Evolutionary conservation across 1,140 invertebrate genomes (phyloP), one percentile per base, ranked within the genome.

Genomic region (Triops longicaudatus): DNA sequence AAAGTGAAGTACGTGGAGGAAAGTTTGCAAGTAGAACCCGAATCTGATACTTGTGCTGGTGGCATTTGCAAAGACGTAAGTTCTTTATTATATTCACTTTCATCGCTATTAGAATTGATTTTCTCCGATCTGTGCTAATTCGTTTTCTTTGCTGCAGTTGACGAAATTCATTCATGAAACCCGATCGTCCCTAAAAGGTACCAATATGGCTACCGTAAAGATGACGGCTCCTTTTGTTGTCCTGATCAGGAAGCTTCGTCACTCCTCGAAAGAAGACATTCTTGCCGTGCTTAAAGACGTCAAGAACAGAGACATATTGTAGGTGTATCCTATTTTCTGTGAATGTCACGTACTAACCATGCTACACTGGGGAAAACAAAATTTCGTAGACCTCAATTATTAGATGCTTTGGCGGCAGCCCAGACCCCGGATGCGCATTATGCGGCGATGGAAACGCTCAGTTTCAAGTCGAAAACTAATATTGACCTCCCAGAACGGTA

Each of bases 401-500:
- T 89, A 11, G 92, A 94, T 82, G 81, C 92, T 1, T 81, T 91
- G 17, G 92, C 91, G 1, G 89, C 90, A 1, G 86, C 89, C 0
- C 90, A 91, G 80, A 92, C 91, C 0, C 78, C 84, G 12, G 86
- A 86, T 6, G 85, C 90, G 0, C 90, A 93, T 81, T 86, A 89
- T 81, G 90, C 89, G 44, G 90, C 89, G 14, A 88, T 90, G 83
- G 88, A 88, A 73, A 82, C 86, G 43, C 84, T 92, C 1, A 87
- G 88, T 75, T 88, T 90, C 50, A 87, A 89, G 76, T 83, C 86
- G 4, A 83, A 84, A 1, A 87, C 88, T 1, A 82, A 87, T 77
- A 80, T 85, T 27, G 88, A 91, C 76, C 82, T 88, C 17, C 86
- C 87, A 5, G 92, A 94, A 81, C 85, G 91, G 77, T 93, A 93